Evolutionary conservation across 2,888 invertebrate genomes (phyloP).

Genomic region (Caradrina kadenii): DNA sequence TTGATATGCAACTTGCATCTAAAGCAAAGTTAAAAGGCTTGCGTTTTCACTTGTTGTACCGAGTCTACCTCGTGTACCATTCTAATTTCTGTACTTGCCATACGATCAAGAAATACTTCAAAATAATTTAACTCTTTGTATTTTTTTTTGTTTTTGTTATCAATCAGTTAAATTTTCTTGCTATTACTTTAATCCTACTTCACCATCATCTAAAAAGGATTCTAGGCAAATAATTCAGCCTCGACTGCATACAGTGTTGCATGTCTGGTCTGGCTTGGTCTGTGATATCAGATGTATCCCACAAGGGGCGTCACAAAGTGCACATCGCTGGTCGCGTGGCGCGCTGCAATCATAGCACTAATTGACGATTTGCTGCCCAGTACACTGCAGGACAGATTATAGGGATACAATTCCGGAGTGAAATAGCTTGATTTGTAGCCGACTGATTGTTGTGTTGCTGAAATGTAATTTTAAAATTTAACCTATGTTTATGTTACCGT

Average conservation of each 20-base stretch:
- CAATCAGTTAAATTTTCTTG: neutral
- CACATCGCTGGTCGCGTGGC: slow-evolving; percentile 75
- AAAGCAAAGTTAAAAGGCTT: no score
- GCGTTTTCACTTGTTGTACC: no score
- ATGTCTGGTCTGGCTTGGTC: slow-evolving; percentile 26
- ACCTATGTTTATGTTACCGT: no score
- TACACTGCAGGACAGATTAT: slow-evolving; percentile 65
- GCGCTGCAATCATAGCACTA: slow-evolving; percentile 77
- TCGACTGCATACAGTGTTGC: neutral
- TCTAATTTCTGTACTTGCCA: no score
- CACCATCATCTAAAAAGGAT: neutral
- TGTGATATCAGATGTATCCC: slow-evolving; percentile 50
- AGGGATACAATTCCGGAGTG: neutral
- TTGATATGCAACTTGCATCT: no score
- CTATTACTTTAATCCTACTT: neutral
- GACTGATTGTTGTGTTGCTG: no score
- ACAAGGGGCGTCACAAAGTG: slow-evolving; percentile 71
- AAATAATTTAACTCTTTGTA: no score
- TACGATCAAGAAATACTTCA: no score
- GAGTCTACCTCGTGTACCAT: no score
- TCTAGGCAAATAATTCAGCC: neutral
- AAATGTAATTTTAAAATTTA: no score
- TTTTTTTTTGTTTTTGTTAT: no score
- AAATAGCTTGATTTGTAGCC: neutral
- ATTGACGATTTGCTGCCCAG: slow-evolving; percentile 80